phyloP scores from a whole-genome alignment of 2,888 invertebrate genomes.

The Chalcosyrphus nemorum region DNA sequence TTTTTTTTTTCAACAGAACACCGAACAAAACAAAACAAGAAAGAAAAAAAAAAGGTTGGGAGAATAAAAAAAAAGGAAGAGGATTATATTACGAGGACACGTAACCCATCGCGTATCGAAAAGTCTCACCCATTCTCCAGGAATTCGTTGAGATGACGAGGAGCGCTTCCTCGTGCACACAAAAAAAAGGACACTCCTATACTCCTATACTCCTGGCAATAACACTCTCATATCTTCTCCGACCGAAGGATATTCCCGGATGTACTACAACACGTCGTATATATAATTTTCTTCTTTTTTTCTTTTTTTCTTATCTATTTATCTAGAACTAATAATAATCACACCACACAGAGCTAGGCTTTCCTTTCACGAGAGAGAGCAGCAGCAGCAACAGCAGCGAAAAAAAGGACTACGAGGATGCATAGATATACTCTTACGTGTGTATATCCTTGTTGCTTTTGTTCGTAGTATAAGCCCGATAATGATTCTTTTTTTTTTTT shows the following conservation, averaged over 20 bases:
- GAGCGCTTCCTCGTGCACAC: slow-evolving; percentile 15
- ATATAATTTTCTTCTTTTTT: slow-evolving; percentile 6
- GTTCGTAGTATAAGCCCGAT: slow-evolving; percentile 6
- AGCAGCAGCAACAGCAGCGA: no score
- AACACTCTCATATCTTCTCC: slow-evolving; percentile 42
- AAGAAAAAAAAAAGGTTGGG: slow-evolving; percentile 15
- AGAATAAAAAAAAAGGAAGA: slow-evolving; percentile 15
- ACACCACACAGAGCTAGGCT: slow-evolving; percentile 20
- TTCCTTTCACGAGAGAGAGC: neutral
- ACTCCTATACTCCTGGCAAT: slow-evolving; percentile 13
- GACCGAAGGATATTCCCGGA: slow-evolving; percentile 7
- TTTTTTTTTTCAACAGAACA: no score
- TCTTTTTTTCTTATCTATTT: slow-evolving; percentile 21
- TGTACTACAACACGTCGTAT: neutral
- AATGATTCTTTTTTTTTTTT: neutral
- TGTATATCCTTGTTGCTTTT: slow-evolving; percentile 57
- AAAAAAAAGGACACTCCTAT: neutral
- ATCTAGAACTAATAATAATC: slow-evolving; percentile 55
- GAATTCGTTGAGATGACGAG: slow-evolving; percentile 18
- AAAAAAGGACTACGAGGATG: slow-evolving; percentile 5
- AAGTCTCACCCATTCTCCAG: slow-evolving; percentile 64
- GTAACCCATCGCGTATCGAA: slow-evolving; percentile 64
- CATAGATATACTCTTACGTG: neutral
- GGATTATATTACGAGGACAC: slow-evolving; percentile 63
- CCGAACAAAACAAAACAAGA: neutral